Conservation (phyloP, 2,113 vertebrate genomes). For the Nothocercus julius region DNA sequence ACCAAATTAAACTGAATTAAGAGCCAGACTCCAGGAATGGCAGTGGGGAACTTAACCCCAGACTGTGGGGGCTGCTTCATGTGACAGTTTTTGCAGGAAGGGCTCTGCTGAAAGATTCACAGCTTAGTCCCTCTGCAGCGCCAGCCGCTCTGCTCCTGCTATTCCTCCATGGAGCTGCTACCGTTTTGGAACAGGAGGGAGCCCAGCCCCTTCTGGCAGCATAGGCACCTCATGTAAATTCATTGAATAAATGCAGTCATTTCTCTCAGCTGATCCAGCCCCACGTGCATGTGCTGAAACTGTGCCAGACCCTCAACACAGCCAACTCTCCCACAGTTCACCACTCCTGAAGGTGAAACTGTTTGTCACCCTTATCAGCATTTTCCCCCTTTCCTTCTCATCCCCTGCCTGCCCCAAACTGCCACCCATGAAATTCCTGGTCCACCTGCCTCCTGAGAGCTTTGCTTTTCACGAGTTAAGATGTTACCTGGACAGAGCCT, state of each 20-base stretch:
- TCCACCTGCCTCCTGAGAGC: neutral
- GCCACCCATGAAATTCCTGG: neutral
- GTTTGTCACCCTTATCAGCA: neutral
- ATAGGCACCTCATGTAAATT: slow-evolving; percentile 67
- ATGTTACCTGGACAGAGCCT: neutral
- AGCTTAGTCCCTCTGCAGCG: neutral
- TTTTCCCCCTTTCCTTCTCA: neutral
- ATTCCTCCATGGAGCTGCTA: neutral
- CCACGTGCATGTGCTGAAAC: slow-evolving; percentile 40
- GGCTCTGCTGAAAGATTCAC: neutral
- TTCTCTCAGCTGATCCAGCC: slow-evolving; percentile 67
- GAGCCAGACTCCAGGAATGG: neutral
- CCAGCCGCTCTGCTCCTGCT: neutral
- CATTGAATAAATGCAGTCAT: slow-evolving; percentile 72
- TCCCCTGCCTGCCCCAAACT: neutral
- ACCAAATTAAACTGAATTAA: neutral
- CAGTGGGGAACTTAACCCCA: neutral
- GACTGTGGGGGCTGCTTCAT: neutral
- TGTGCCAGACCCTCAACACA: slow-evolving; percentile 58
- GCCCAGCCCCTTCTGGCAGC: neutral
- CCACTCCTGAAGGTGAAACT: slow-evolving; percentile 68
- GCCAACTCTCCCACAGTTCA: slow-evolving; percentile 63
- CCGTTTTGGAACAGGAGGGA: slow-evolving; percentile 30
- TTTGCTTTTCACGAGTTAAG: slow-evolving; percentile 15
- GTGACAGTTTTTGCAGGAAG: neutral